Evolutionary conservation across 2,113 vertebrate genomes (phyloP), one percentile per base, ranked within the genome.

Genomic region (Pholis gunnellus): DNA sequence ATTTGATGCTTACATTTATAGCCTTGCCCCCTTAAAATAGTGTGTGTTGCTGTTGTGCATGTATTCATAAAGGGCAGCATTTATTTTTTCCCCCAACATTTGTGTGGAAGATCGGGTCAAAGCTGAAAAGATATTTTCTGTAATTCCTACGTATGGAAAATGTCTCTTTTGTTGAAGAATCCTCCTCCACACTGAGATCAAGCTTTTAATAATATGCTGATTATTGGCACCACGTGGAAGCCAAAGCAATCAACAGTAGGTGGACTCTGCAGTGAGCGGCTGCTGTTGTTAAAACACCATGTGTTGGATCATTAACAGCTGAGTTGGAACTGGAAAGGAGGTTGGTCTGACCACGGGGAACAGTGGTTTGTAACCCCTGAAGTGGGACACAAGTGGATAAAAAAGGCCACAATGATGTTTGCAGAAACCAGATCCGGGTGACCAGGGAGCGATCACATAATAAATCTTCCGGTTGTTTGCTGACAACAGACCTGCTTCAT

Each of bases 221-320:
- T 54, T 27, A 50, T 34, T 60, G 65, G 11, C 6, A 48, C 15
- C 52, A 22, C 29, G 13, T 69, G 31, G 4, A 76, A 42, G 42
- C 2, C 38, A 69, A 36, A 5, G 36, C 4, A 40, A 48, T 72
- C 7, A 72, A 13, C 36, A 34, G 65, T 17, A 18, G 50, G 67
- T 70, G 25, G 25, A 54, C 40, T 72, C 72, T 72, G 44, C 44
- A 57, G 36, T 48, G 34, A 72, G 61, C 8, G 15, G 31, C 15
- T 31, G 50, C 25, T 68, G 42, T 64, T 54, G 34, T 83, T 44
- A 72, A 67, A 70, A 70, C 75, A 40, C 59, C 52, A 69, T 78
- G 65, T 81, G 74, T 73, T 25, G 67, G 67, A 81, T 83, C 77
- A 79, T 85, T 81, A 85, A 87, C 87, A 74, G 61, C 73, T 66